Evolutionary conservation across 2,888 invertebrate genomes (phyloP).

Genomic region (Megastigmus dorsalis): DNA sequence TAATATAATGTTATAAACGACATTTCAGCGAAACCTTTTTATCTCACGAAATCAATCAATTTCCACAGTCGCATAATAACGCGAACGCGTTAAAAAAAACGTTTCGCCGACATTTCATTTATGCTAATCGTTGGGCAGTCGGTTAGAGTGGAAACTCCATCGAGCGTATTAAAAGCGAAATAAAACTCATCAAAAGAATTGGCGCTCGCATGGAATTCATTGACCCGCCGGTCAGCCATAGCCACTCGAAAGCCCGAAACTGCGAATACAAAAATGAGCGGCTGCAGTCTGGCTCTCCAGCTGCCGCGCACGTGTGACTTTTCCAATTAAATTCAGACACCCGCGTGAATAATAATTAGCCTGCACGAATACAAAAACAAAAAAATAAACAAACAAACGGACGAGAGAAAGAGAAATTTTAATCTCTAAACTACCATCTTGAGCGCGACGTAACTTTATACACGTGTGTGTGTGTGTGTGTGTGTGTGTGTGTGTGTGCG

Average conservation of each 20-base stretch:
- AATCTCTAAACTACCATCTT: background rate
- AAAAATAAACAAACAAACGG: background rate
- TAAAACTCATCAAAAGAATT: constrained; percentile 9
- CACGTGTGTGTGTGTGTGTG: background rate
- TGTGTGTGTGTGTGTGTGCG: background rate
- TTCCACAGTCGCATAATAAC: no score
- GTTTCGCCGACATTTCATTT: no score
- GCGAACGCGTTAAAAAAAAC: no score
- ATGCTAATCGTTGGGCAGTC: no score
- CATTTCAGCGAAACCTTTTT: no score
- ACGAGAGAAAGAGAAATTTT: constrained; percentile 1
- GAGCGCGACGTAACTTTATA: background rate
- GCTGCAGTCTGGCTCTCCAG: background rate
- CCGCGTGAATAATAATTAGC: constrained; percentile 40
- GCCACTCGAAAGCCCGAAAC: background rate
- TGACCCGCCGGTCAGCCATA: background rate
- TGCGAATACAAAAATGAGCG: constrained; percentile 10
- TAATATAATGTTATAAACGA: no score
- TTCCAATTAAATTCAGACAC: constrained; percentile 31
- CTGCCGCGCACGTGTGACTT: constrained; percentile 9
- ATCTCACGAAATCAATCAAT: no score
- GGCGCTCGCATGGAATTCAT: background rate
- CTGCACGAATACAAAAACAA: background rate
- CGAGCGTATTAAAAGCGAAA: no score
- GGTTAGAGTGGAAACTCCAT: no score